Evolutionary conservation across 53 echinoderm and acorn worm genomes (phyloP), one percentile per base, ranked within the genome.

Genomic region (Luidia sarsii): DNA sequence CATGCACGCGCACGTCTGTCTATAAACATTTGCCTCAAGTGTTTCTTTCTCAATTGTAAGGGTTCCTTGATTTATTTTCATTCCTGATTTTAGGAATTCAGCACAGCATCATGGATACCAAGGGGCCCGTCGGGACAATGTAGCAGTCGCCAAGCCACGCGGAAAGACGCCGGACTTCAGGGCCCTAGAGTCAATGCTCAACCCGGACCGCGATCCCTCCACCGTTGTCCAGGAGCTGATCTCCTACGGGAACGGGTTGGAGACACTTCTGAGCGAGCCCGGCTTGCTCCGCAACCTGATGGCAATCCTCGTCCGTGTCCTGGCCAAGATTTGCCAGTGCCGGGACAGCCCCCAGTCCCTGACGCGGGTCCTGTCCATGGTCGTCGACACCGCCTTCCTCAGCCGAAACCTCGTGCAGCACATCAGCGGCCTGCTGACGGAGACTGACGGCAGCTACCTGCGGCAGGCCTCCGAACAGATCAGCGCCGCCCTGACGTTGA

Each of bases 271-370:
- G 15, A 45, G 84, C 15, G 83, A 90, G 64, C 14, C 39, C 28
- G 91, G 90, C 1, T 85, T 95, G 14, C 81, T 90, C 10, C 84
- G 87, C 48, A 90, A 97, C 52, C 5, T 97, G 41, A 83, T 88
- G 71, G 79, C 80, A 9, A 75, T 94, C 9, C 55, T 97, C 8
- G 55, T 88, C 27, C 37, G 79, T n/a, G 88, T 89, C 4, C 27
- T 86, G 64, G 80, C 68, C 22, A 86, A 79, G 50, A 89, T 83
- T 3, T 93, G 90, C 38, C 65, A 86, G 27, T 86, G 88, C 22
- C 48, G 53, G 3, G 63, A 49, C n/a, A 77, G 91, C 5, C 67
- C 59, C 5, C 69, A 71, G 39, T 88, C 90, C 13, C 56, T 93
- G 14, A 72, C 55, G 6, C 77, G 82, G 32, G 41, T 96, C n/a